Evolutionary conservation across 1,140 invertebrate species (phyloP), one percentile per base, ranked within the genome.

Genomic region (Anoplolepis gracilipes): DNA sequence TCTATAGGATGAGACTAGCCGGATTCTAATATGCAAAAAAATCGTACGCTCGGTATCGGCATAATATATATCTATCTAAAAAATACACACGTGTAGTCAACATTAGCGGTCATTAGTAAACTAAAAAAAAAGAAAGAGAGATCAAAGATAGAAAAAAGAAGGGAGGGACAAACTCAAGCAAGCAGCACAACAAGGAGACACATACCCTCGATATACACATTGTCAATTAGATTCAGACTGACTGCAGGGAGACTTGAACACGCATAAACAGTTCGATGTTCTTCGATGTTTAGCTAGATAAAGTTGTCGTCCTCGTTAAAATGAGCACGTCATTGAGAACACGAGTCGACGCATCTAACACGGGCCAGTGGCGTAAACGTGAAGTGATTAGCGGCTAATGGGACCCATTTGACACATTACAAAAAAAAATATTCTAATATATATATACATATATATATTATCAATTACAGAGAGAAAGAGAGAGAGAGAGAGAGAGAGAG

Each of bases 171-270:
- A 86, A 59, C 25, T 76, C 28, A 70, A 72, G 78, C 78, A 72
- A 86, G 67, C 75, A 61, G 82, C 78, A 62, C 59, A 67, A 86
- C 75, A 87, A 87, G 76, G 86, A 86, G 79, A 88, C 76, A 84
- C 90, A 86, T 72, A 81, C 86, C 91, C 93, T 93, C 92, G 92
- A 92, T 93, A 94, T 76, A 88, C 86, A 90, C 93, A 93, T 94
- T 94, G 94, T 95, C 94, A 95, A 95, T 95, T 95, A 95, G 94
- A 94, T 95, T 95, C 94, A 95, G 94, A 95, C 94, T 95, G 94
- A 95, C 87, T 93, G 93, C 93, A 94, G 93, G 94, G 93, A 49
- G 46, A 94, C 62, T 95, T 94, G 92, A 94, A 93, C 89, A 93
- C 86, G 90, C 91, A 92, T 91, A 90, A 91, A 92, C 84, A 88